A percentile compares a stretch with the other conserved stretches of the same genome.
phyloP scores from a whole-genome alignment of 2,888 invertebrate genomes.

The Folsomia candida region DNA sequence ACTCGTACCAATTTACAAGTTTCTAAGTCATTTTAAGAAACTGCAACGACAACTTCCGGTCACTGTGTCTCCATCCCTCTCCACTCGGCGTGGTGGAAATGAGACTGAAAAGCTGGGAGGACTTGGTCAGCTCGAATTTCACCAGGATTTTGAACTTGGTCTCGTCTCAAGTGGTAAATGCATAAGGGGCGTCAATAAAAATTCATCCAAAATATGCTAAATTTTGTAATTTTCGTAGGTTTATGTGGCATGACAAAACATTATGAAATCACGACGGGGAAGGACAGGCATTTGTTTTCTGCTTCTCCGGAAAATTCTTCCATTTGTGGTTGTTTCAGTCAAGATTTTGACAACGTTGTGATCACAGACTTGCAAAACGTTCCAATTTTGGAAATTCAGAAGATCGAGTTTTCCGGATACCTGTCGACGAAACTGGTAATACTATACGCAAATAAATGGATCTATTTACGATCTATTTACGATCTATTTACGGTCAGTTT shows the following conservation, averaged over 20 bases:
- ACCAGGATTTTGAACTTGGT: background rate
- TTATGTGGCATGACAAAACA: no score
- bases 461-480: no score
- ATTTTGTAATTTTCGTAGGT: no score
- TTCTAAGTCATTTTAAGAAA: no score
- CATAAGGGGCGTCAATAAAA: background rate
- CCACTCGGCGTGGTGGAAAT: background rate
- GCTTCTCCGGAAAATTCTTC: no score
- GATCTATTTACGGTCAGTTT: no score
- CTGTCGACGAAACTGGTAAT: background rate
- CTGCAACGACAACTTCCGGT: no score
- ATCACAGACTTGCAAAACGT: background rate
- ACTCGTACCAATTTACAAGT: no score
- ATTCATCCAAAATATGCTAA: no score
- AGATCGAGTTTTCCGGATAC: constrained; percentile 4
- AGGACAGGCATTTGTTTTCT: no score
- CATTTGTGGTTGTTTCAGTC: background rate
- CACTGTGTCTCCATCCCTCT: background rate
- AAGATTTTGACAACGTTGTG: background rate
- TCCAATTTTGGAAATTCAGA: background rate
- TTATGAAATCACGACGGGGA: no score
- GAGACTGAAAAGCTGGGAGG: background rate
- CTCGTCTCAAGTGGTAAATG: background rate
- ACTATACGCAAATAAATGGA: background rate
- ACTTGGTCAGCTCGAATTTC: background rate